Percentiles rank a stretch among this genome's conserved stretches.
These are phyloP conservation scores for Agrochola lychnidis DNA, from an alignment of 2,888 invertebrate genomes.

Conservation along the genomic window DNA sequence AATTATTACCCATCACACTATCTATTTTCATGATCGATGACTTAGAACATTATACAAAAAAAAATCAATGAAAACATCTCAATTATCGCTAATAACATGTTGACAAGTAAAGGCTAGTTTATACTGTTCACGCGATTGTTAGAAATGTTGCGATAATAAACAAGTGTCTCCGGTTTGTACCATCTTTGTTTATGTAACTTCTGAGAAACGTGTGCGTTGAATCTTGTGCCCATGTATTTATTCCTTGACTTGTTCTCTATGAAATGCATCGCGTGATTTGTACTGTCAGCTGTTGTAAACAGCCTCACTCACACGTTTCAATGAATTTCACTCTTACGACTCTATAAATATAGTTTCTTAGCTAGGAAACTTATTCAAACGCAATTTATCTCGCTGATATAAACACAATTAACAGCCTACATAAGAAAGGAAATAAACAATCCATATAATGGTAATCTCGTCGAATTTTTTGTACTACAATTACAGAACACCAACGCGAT, in stretches of 20 bases:
- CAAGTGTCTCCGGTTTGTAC: conserved; percentile 47
- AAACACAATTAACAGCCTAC: conserved; percentile 14
- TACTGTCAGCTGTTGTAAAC: conserved; percentile 49
- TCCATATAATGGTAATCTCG: conserved; percentile 36
- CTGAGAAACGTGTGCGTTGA: conserved; percentile 51
- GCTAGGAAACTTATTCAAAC: neutral
- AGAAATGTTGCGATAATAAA: conserved; percentile 49
- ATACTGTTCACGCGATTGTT: conserved; percentile 45
- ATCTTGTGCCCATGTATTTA: conserved; percentile 36
- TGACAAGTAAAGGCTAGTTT: conserved; percentile 53
- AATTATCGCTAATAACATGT: conserved; percentile 51
- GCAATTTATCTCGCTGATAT: neutral
- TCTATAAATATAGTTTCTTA: conserved; percentile 9
- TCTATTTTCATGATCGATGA: conserved; percentile 46
- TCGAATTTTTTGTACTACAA: conserved; percentile 44
- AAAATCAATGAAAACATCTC: conserved; percentile 52
- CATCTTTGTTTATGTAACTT: conserved; percentile 53
- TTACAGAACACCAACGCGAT: conserved; percentile 57
- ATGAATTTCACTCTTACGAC: conserved; percentile 18
- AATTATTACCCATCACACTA: conserved; percentile 43
- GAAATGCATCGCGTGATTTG: conserved; percentile 39
- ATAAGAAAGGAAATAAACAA: conserved; percentile 35
- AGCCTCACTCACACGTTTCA: conserved; percentile 17
- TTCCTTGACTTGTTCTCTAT: conserved; percentile 27
- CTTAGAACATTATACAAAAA: conserved; percentile 16